A percentile compares a stretch with the other conserved stretches of the same genome.
phyloP scores from a whole-genome alignment of 1,140 invertebrate genomes.

The Lepidurus arcticus region DNA sequence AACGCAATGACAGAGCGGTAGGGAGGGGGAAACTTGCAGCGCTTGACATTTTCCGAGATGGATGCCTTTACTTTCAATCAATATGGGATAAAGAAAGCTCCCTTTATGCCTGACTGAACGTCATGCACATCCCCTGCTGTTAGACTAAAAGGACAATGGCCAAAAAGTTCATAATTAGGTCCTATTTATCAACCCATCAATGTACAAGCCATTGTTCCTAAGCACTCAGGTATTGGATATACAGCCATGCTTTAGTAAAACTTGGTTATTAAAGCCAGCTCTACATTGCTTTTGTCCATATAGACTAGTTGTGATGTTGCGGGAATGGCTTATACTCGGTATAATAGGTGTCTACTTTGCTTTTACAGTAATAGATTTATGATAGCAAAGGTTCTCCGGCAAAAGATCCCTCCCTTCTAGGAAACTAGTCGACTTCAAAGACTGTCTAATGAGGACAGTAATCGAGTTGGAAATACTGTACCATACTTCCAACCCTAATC shows the following conservation, averaged over 20 bases:
- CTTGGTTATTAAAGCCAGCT: background rate
- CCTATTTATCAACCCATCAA: background rate
- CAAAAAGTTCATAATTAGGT: background rate
- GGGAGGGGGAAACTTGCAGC: background rate
- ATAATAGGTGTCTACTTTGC: background rate
- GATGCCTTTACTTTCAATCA: conserved; percentile 11
- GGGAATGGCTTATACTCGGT: background rate
- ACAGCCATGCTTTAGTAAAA: background rate
- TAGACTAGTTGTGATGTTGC: background rate
- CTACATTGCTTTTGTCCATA: too few species aligned
- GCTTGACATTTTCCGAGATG: conserved; percentile 13
- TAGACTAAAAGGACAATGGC: background rate
- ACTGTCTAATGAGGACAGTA: background rate
- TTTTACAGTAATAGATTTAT: conserved; percentile 9
- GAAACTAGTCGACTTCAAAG: background rate
- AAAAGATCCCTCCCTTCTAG: background rate
- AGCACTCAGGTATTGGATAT: background rate
- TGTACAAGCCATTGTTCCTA: background rate
- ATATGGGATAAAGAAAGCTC: background rate
- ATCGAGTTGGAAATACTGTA: conserved; percentile 1
- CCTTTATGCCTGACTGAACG: background rate
- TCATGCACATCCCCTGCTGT: background rate
- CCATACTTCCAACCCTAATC: background rate
- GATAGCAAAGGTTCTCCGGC: background rate
- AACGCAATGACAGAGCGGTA: background rate